These are phyloP conservation scores for Sisor rabdophorus DNA, from an alignment of 2,113 vertebrate genomes.

Conservation along the genomic window DNA sequence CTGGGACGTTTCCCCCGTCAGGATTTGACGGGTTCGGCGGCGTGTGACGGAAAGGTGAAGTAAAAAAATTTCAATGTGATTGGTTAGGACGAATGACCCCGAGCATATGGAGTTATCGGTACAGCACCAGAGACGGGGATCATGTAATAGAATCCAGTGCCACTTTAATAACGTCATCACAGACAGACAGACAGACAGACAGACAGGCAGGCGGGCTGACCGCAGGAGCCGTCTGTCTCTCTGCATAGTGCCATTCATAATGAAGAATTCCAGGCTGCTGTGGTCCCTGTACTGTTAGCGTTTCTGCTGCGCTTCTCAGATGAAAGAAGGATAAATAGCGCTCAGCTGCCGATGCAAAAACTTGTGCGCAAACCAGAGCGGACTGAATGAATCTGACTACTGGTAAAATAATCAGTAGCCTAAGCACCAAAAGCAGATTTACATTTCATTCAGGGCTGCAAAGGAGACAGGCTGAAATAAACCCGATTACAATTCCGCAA, in stretches of 20 bases:
- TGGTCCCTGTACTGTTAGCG: conserved; percentile 27
- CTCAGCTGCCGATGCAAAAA: conserved; percentile 12
- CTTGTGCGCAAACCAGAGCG: background rate
- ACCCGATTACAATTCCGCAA: background rate
- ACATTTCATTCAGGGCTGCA: too few species aligned
- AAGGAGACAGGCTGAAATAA: background rate
- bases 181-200: conserved; percentile 24
- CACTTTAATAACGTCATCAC: conserved; percentile 37
- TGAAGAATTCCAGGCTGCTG: conserved; percentile 38
- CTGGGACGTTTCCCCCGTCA: conserved; percentile 56
- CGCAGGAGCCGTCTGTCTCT: conserved; percentile 25
- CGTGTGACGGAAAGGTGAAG: conserved; percentile 13
- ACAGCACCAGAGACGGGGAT: background rate
- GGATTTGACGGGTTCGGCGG: conserved; percentile 63
- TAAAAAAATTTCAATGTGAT: background rate
- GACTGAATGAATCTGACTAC: background rate
- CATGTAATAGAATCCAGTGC: conserved; percentile 15
- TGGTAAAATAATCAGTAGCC: background rate
- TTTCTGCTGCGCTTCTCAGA: conserved; percentile 23
- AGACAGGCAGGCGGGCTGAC: too few species aligned
- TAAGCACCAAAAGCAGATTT: background rate
- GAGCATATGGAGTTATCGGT: background rate
- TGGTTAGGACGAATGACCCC: background rate
- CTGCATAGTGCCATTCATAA: conserved; percentile 22
- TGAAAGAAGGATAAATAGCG: conserved; percentile 40